A percentile compares a stretch with the other conserved stretches of the same genome.
These are phyloP conservation scores for Drusus annulatus DNA, from an alignment of 1,140 invertebrate species.

Conservation along the genomic window DNA sequence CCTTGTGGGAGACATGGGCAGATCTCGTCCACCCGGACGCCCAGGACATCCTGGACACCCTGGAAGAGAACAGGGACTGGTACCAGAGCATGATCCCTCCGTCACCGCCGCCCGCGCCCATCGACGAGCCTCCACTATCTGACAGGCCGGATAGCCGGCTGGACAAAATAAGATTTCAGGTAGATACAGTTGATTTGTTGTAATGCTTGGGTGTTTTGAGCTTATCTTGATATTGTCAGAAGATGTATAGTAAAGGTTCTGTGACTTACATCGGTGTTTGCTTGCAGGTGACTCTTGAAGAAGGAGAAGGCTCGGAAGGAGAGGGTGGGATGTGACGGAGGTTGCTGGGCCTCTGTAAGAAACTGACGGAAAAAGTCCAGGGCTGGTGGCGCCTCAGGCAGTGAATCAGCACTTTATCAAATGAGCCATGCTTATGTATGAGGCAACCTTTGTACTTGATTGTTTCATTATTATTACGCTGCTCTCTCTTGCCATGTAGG, in stretches of 20 bases:
- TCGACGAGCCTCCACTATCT: slow-evolving; percentile 64
- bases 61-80: slow-evolving; percentile 99
- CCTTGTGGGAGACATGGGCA: slow-evolving; percentile 99
- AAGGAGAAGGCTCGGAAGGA: slow-evolving; percentile 79
- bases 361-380: slow-evolving; percentile 88
- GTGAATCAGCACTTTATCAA: slow-evolving; percentile 63
- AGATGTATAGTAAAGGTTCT: too few species aligned
- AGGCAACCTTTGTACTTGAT: slow-evolving; percentile 50
- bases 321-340: slow-evolving; percentile 89
- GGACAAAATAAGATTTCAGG: slow-evolving; percentile 80
- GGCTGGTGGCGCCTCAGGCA: slow-evolving; percentile 83
- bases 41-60: slow-evolving; percentile 96
- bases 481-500: slow-evolving; percentile 58
- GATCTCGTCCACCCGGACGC: slow-evolving; percentile 99
- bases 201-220: not conserved
- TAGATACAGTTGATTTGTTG: slow-evolving; percentile 60
- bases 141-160: slow-evolving; percentile 70
- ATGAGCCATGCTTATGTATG: slow-evolving; percentile 42
- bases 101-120: slow-evolving; percentile 80
- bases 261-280: slow-evolving; percentile 42
- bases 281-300: slow-evolving; percentile 87
- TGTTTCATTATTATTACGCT: slow-evolving; percentile 54
- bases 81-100: slow-evolving; percentile 92
- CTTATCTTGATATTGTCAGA: not conserved
- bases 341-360: slow-evolving; percentile 87